Base-by-base conservation (phyloP, 2,113 vertebrate species). In the Lethenteron camtschaticum region DNA sequence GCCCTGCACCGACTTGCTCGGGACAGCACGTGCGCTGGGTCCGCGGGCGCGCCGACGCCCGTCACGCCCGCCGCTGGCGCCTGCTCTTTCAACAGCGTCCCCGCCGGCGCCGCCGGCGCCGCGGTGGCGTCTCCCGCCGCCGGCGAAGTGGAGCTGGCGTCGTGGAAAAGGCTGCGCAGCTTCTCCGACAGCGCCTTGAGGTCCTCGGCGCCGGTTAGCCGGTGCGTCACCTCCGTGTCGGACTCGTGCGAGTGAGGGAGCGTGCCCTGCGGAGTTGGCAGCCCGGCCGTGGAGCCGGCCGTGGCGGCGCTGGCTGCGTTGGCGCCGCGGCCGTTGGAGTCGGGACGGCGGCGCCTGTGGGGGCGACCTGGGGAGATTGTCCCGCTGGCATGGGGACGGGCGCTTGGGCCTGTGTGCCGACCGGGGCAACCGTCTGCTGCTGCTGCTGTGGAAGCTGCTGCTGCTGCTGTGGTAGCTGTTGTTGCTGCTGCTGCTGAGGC, bases 161-260 rank as follows among this genome's bases (percentile, higher is more conserved):
- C 63, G 10, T 66, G n/a, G 63, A 66, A 66, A n/a, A 66, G 63
- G n/a, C n/a, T 66, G 24, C 63, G 63, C 63, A 66, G 24, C 63
- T 66, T 66, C 63, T 66, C n/a, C n/a, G n/a, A 16, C 63, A 66
- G 63, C n/a, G 63, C 24, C 10, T 66, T 66, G n/a, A 66, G 24
- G 63, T 66, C 63, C 63, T 66, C 63, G 10, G 63, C 63, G n/a
- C 63, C 63, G n/a, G 63, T 16, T 16, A 16, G 63, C n/a, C 63
- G 63, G 63, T 66, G 63, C n/a, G 24, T 24, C 63, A 66, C 24
- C 9, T 66, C 63, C 63, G 63, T 16, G 63, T 66, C 63, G 10
- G 63, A 66, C 63, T 66, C 63, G 63, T 66, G 24, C 63, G 63
- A n/a, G 10, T 16, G 24, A 66, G 63, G 63, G 9, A 66, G n/a